Conservation (phyloP, 2,797 vertebrate genomes). For the Molothrus ater region DNA sequence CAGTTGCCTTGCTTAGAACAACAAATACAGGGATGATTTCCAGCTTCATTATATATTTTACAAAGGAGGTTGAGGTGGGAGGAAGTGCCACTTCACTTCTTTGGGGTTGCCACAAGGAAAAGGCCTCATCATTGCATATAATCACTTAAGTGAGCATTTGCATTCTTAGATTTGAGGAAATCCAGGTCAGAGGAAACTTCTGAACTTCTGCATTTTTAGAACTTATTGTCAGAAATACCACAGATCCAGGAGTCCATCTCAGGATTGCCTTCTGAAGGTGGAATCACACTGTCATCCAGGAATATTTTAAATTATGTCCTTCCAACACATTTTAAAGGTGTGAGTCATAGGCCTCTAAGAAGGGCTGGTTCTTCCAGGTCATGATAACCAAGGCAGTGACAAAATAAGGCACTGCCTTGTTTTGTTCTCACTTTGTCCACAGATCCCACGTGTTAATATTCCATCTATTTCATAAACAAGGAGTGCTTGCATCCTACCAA, state of each 20-base stretch:
- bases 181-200: neutral
- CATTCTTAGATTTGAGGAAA: slow-evolving; percentile 17
- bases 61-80: neutral
- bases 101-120: neutral
- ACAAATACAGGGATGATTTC: neutral
- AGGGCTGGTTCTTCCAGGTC: neutral
- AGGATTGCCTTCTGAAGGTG: neutral
- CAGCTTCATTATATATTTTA: neutral
- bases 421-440: neutral
- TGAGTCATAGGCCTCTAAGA: neutral
- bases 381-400: neutral
- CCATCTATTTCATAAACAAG: neutral
- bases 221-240: neutral
- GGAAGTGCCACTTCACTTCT: neutral
- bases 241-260: neutral
- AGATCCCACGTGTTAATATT: neutral
- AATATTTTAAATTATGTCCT: neutral
- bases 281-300: neutral
- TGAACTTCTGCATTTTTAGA: neutral
- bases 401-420: neutral
- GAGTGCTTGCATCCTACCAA: neutral
- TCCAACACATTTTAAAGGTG: neutral
- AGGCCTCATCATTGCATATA: neutral
- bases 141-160: neutral
- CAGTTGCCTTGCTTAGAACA: neutral